These are phyloP conservation scores for Hiodon alosoides DNA, from an alignment of 2,113 vertebrate genomes.

Conservation along the genomic window DNA sequence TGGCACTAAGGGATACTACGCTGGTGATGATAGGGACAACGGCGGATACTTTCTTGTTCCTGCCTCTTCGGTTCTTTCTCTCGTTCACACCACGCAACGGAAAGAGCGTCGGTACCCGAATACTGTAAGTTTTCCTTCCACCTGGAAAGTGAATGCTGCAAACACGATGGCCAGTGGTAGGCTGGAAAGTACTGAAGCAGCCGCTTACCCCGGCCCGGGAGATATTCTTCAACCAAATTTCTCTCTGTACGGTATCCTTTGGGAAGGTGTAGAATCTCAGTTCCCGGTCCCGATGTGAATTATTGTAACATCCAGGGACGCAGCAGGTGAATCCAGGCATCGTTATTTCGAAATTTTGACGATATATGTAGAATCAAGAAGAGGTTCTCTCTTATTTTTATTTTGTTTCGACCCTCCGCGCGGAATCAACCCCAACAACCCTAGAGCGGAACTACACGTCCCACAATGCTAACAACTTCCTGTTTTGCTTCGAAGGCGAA, in stretches of 20 bases:
- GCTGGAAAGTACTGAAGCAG: slow-evolving; percentile 95
- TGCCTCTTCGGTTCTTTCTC: slow-evolving; percentile 70
- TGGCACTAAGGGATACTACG: slow-evolving; percentile 11
- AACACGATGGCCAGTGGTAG: slow-evolving; percentile 92
- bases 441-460: slow-evolving; percentile 78
- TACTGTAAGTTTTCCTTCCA: slow-evolving; percentile 88
- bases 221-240: slow-evolving; percentile 93
- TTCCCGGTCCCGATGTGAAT: slow-evolving; percentile 89
- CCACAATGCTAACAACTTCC: slow-evolving; percentile 80
- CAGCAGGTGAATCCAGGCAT: slow-evolving; percentile 79
- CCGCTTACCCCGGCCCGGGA: slow-evolving; percentile 91
- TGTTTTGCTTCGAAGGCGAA: slow-evolving; percentile 47
- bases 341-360: slow-evolving; percentile 20
- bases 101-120: slow-evolving; percentile 89
- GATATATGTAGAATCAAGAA: background rate
- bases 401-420: slow-evolving; percentile 62
- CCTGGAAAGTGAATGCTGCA: slow-evolving; percentile 93
- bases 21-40: slow-evolving; percentile 49
- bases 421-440: slow-evolving; percentile 58
- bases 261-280: slow-evolving; percentile 96
- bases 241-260: slow-evolving; percentile 82
- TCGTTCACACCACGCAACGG: slow-evolving; percentile 89
- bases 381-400: slow-evolving; percentile 42
- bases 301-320: slow-evolving; percentile 74
- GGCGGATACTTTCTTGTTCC: slow-evolving; percentile 53